Base-by-base conservation (phyloP, 2,113 vertebrate species). In the Petroica traversi region DNA sequence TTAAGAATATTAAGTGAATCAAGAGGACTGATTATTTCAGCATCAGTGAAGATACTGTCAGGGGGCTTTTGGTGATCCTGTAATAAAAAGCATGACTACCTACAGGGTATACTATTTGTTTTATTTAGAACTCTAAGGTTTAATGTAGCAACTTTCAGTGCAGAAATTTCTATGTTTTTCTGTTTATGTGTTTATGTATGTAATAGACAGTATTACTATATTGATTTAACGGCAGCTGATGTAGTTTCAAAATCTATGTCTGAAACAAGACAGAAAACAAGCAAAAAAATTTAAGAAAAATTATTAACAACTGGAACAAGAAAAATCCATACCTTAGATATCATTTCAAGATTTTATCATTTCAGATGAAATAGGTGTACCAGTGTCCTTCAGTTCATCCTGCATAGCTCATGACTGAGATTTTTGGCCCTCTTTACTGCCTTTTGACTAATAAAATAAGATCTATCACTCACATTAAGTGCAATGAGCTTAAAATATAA, bases 401-500 rank as follows among this genome's bases (percentile, higher is more conserved):
- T 89, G 63, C 75, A 85, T 52, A 7, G 52, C 82, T 92, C 80
- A 41, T 41, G 45, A 48, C 68, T 80, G 58, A 81, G 49, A 2
- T 69, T 84, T 88, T 89, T 82, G 40, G 33, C 24, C 57, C 78
- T 90, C 61, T 95, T 91, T 95, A 51, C 76, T 85, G 85, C 54
- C 69, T 92, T 93, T 82, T 83, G 76, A 67, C 76, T 85, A 92
- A 79, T 93, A 92, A 96, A 95, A 95, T 62, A 69, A 68, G 43
- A 71, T 93, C 57, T 89, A 96, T 87, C 26, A 25, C 72, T 89
- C 89, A 19, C 62, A 93, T 86, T 93, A 96, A 89, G 73, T 74
- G 58, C 62, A 94, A 71, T 62, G 78, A 95, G 36, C 75, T 95
- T 97, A 86, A 94, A 93, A 94, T 52, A 16, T 69, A 95, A 81